phyloP scores from a whole-genome alignment of 2,888 invertebrate genomes.

The Carterocephalus palaemon region DNA sequence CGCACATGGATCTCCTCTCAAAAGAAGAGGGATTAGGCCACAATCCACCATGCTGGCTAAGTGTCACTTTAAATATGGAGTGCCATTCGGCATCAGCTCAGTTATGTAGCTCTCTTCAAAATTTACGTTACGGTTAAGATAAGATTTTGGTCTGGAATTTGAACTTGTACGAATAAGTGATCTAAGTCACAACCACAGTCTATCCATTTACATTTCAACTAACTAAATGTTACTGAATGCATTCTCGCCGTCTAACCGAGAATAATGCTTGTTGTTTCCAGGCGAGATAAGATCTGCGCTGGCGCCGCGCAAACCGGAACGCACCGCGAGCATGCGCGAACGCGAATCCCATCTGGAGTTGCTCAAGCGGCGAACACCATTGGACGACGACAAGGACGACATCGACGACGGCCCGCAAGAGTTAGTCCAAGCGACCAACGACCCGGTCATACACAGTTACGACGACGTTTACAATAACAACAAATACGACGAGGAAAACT shows the following conservation, averaged over 20 bases:
- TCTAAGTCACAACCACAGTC: no score
- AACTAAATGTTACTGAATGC: no score
- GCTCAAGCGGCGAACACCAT: conserved; percentile 69
- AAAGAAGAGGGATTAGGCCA: no score
- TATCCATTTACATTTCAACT: no score
- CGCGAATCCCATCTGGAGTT: conserved; percentile 83
- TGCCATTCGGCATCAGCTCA: no score
- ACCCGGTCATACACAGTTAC: conserved; percentile 68
- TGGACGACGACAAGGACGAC: conserved; percentile 78
- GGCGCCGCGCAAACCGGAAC: conserved; percentile 89
- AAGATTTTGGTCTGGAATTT: no score
- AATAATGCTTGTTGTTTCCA: conserved; percentile 47
- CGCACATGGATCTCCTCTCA: no score
- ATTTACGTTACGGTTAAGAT: no score
- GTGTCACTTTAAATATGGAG: no score
- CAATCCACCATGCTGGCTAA: no score
- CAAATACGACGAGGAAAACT: conserved; percentile 68
- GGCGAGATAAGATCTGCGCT: conserved; percentile 90
- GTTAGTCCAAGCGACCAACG: conserved; percentile 69
- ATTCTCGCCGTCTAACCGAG: conserved; percentile 2
- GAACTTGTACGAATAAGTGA: no score
- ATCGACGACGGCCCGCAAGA: conserved; percentile 64
- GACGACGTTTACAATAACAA: conserved; percentile 71
- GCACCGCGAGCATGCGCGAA: conserved; percentile 92
- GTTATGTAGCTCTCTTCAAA: no score